Evolutionary conservation across 2,888 invertebrate genomes (phyloP).

Genomic region (Drosophila barbarae): DNA sequence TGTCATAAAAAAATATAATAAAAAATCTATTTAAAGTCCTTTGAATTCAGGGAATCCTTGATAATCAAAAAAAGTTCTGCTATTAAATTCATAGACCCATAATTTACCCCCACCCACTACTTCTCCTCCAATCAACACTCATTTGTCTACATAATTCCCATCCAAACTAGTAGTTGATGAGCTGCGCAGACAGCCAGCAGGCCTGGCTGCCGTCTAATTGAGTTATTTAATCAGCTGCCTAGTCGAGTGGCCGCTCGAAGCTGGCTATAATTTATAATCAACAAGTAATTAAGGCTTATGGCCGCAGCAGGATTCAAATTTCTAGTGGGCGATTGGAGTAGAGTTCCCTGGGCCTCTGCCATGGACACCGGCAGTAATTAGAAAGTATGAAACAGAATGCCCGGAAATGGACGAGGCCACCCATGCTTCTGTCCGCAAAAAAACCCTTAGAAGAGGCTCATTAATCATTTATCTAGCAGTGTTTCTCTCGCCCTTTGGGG

Average conservation of each 20-base stretch:
- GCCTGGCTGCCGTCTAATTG: conserved; percentile 25
- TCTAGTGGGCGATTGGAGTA: conserved; percentile 15
- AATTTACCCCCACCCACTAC: not conserved
- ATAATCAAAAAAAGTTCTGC: too few relatives aligned
- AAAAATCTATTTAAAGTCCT: too few relatives aligned
- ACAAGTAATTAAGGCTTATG: conserved; percentile 49
- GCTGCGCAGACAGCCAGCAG: not conserved
- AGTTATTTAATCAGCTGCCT: conserved; percentile 44
- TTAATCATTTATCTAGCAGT: conserved; percentile 65
- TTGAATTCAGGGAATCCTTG: too few relatives aligned
- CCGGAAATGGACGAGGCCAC: conserved; percentile 4
- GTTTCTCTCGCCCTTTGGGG: conserved; percentile 38
- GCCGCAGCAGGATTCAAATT: conserved; percentile 32
- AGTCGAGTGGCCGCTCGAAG: not conserved
- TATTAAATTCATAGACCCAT: not conserved
- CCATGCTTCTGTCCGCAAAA: conserved; percentile 4
- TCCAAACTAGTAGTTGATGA: conserved; percentile 13
- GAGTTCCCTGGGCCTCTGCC: not conserved
- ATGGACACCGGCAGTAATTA: conserved; percentile 23
- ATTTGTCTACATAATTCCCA: conserved; percentile 9
- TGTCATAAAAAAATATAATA: too few relatives aligned
- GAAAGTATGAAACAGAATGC: conserved; percentile 38
- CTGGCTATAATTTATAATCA: conserved; percentile 44
- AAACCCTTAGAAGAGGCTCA: conserved; percentile 32
- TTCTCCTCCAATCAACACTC: not conserved